Conservation (phyloP, 92 coral and sea anemone genomes). For the Parazoanthus atlanticus region DNA sequence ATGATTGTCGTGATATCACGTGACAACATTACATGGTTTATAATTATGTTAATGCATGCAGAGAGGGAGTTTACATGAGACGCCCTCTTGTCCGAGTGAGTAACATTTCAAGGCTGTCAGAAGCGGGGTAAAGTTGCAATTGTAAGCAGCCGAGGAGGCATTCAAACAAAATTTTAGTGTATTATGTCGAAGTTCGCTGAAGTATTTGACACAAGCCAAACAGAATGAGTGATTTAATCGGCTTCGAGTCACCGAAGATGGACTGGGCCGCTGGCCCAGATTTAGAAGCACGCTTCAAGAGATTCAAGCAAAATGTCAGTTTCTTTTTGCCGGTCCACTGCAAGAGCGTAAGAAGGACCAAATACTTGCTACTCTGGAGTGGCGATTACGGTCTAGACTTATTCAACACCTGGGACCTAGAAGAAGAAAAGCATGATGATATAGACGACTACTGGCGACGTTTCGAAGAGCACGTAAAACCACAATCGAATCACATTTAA, state of each 20-base stretch:
- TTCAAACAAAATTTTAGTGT: not conserved
- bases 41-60: not conserved
- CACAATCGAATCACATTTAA: conserved; percentile 59
- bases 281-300: conserved; percentile 42
- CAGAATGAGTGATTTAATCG: conserved; percentile 64
- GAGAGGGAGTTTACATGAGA: no score
- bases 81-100: not conserved
- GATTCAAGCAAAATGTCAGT: conserved; percentile 61
- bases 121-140: not conserved
- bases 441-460: conserved; percentile 55
- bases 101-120: not conserved
- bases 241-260: conserved; percentile 65
- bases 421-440: not conserved
- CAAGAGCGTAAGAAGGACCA: conserved; percentile 43
- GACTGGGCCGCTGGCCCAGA: conserved; percentile 74
- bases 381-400: conserved; percentile 60
- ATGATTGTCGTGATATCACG: not conserved
- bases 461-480: conserved; percentile 63
- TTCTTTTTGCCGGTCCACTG: conserved; percentile 66
- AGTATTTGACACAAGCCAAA: not conserved
- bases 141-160: not conserved
- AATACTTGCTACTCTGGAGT: conserved; percentile 56
- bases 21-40: not conserved
- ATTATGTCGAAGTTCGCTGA: not conserved
- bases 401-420: conserved; percentile 44